These are phyloP conservation scores for Apamea anceps DNA, from an alignment of 2,888 invertebrate genomes.

Conservation along the genomic window DNA sequence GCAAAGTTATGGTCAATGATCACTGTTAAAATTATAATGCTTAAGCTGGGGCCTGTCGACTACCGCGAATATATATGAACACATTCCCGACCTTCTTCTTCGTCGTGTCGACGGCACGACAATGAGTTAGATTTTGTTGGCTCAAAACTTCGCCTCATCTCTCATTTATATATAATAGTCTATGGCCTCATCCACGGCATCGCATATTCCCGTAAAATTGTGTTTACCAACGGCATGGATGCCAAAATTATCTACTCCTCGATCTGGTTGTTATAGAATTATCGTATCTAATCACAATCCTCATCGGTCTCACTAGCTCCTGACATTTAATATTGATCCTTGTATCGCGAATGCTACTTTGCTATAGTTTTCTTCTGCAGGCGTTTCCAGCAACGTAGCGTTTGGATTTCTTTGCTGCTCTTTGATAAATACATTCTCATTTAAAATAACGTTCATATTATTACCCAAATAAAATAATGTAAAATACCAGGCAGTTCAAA, in stretches of 20 bases:
- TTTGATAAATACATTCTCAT: background rate
- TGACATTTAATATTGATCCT: background rate
- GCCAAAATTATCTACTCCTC: background rate
- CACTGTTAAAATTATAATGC: background rate
- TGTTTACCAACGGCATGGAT: background rate
- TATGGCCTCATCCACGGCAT: background rate
- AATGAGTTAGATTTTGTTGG: background rate
- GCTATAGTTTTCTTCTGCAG: background rate
- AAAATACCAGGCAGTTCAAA: background rate
- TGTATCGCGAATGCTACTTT: background rate
- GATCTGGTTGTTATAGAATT: background rate
- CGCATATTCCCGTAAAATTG: background rate
- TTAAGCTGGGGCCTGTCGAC: background rate
- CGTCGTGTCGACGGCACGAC: background rate
- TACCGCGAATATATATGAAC: background rate
- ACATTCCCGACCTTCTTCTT: background rate
- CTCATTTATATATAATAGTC: no score
- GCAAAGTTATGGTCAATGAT: background rate
- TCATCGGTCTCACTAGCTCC: background rate
- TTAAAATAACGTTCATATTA: background rate
- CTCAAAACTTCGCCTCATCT: background rate
- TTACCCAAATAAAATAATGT: background rate
- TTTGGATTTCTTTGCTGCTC: background rate
- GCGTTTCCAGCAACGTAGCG: constrained; percentile 4
- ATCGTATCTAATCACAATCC: background rate